These are phyloP conservation scores for Nasonia longicornis DNA, from an alignment of 1,140 invertebrate genomes.

Conservation along the genomic window DNA sequence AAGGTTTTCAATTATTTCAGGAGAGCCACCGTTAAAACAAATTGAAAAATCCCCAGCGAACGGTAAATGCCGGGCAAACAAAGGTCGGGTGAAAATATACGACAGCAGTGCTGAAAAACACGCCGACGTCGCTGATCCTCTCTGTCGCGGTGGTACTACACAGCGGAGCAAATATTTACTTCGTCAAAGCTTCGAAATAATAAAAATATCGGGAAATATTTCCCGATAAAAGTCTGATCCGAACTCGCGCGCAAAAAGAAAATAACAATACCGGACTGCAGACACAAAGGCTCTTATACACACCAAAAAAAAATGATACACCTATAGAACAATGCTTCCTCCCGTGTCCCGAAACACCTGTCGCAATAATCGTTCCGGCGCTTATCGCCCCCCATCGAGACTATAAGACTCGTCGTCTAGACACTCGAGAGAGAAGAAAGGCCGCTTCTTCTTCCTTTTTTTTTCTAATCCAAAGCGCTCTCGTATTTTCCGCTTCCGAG, in stretches of 20 bases:
- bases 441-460: background rate
- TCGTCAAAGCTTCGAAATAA: background rate
- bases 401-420: no score
- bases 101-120: no score
- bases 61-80: no score
- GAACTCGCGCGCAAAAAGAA: no score
- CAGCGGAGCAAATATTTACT: background rate
- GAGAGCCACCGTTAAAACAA: no score
- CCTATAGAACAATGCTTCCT: background rate
- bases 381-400: background rate
- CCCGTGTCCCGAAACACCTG: background rate
- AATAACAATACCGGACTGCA: no score
- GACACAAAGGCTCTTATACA: no score
- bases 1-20: no score
- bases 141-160: background rate
- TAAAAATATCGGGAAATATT: background rate
- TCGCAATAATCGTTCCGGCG: constrained; percentile 1
- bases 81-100: no score
- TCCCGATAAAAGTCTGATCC: background rate
- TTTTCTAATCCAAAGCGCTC: background rate
- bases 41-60: no score
- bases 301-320: no score
- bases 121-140: background rate
- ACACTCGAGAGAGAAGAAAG: no score
- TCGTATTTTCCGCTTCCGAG: constrained; percentile 4